Conservation (phyloP, 1,140 invertebrate genomes). For the Calliphora vicina region DNA sequence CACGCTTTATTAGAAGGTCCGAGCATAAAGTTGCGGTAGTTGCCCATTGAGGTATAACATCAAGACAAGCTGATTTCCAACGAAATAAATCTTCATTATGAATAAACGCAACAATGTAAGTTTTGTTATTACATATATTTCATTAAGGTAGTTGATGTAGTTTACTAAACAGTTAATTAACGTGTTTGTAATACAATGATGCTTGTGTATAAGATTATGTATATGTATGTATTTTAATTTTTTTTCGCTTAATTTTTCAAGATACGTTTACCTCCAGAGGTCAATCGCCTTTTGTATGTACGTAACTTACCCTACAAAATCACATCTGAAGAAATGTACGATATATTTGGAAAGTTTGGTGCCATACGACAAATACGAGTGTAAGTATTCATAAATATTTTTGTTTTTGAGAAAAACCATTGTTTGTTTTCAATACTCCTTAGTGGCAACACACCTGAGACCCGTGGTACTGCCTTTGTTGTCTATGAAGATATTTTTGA, state of each 20-base stretch:
- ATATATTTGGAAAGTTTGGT: constrained; percentile 99
- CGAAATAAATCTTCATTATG: constrained; percentile 41
- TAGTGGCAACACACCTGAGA: constrained; percentile 97
- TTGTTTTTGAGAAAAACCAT: background rate
- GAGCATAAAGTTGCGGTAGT: background rate
- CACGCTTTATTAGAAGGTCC: background rate
- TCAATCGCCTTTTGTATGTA: constrained; percentile 96
- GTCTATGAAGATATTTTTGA: constrained; percentile 99
- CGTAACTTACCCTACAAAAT: constrained; percentile 99
- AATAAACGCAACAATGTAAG: constrained; percentile 62
- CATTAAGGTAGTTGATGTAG: background rate
- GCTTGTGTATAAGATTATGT: background rate
- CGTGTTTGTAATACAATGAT: background rate
- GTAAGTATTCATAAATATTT: constrained; percentile 71
- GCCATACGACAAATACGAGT: constrained; percentile 98
- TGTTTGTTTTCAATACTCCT: constrained; percentile 23
- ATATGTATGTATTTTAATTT: constrained; percentile 15
- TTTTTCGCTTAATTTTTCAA: constrained; percentile 60
- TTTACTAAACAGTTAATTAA: background rate
- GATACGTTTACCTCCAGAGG: constrained; percentile 97
- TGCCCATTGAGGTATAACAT: constrained; percentile 8
- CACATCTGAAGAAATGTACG: constrained; percentile 99
- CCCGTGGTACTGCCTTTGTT: constrained; percentile 97
- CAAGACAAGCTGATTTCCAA: background rate
- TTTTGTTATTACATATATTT: constrained; percentile 38